Evolutionary conservation across 2,113 vertebrate genomes (phyloP).

Genomic region (Thymallus thymallus): DNA sequence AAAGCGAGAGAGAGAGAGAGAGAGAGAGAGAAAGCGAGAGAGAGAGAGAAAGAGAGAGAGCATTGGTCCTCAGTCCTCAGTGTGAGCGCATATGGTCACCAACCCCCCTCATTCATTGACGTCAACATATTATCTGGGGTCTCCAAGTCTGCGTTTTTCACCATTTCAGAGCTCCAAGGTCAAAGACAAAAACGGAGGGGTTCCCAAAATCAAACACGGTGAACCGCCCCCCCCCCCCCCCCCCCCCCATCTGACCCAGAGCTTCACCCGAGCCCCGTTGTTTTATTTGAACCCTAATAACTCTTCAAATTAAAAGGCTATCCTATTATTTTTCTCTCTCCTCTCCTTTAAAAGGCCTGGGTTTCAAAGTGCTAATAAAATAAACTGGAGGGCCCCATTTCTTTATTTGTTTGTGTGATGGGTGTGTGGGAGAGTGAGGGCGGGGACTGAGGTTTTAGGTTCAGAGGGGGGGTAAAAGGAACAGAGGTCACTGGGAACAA

Average conservation of each 20-base stretch:
- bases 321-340: constrained; percentile 53
- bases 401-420: constrained; percentile 69
- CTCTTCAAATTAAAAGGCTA: constrained; percentile 65
- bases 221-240: too few species aligned
- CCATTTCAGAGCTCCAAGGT: neutral
- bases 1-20: too few species aligned
- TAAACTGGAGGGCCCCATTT: constrained; percentile 65
- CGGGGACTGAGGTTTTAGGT: constrained; percentile 56
- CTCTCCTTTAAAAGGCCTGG: constrained; percentile 55
- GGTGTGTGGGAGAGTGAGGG: constrained; percentile 32
- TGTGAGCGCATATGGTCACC: too few species aligned
- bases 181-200: constrained; percentile 17
- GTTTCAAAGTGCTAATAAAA: constrained; percentile 76
- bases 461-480: constrained; percentile 68
- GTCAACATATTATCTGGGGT: too few species aligned
- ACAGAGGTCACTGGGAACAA: constrained; percentile 73
- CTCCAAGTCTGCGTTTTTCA: neutral
- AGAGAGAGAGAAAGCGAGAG: too few species aligned
- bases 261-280: constrained; percentile 56
- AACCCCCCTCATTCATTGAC: too few species aligned
- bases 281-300: constrained; percentile 68
- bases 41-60: too few species aligned
- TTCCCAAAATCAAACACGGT: constrained; percentile 13
- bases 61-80: too few species aligned
- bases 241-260: constrained; percentile 47